Evolutionary conservation across 2,888 invertebrate species (phyloP).

Genomic region (Achlya flavicornis): DNA sequence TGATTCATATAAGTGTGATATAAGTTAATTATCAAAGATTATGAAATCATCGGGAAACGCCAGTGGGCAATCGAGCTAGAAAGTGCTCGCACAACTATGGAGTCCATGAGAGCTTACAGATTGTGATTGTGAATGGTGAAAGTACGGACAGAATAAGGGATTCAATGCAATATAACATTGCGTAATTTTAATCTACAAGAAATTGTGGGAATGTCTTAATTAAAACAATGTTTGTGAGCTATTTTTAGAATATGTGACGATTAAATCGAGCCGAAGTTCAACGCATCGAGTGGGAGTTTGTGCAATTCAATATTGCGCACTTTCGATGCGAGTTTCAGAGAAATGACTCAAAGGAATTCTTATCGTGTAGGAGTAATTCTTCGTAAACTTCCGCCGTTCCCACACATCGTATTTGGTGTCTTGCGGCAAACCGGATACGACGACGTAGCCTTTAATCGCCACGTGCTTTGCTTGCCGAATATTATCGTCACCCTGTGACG

Average conservation of each 20-base stretch:
- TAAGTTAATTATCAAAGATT: slow-evolving; percentile 15
- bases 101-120: slow-evolving; percentile 39
- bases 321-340: slow-evolving; percentile 32
- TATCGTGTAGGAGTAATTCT: slow-evolving; percentile 58
- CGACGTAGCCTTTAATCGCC: slow-evolving; percentile 59
- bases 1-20: slow-evolving; percentile 11
- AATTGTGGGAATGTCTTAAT: slow-evolving; percentile 32
- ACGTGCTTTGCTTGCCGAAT: slow-evolving; percentile 62
- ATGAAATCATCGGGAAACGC: slow-evolving; percentile 36
- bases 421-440: slow-evolving; percentile 63
- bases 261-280: slow-evolving; percentile 1
- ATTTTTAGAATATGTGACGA: not conserved
- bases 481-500: slow-evolving; percentile 39
- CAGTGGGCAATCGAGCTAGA: slow-evolving; percentile 55
- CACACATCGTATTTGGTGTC: slow-evolving; percentile 57
- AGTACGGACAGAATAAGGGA: slow-evolving; percentile 55
- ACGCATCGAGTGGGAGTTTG: slow-evolving; percentile 24
- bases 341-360: slow-evolving; percentile 57
- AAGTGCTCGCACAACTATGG: slow-evolving; percentile 48
- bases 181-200: slow-evolving; percentile 22
- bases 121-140: slow-evolving; percentile 71
- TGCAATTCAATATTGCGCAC: slow-evolving; percentile 31
- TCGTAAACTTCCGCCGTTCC: slow-evolving; percentile 70
- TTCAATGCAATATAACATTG: slow-evolving; percentile 34
- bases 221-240: slow-evolving; percentile 26